Percentiles rank a stretch among this genome's conserved stretches.
These are phyloP conservation scores for Nerophis ophidion DNA, from an alignment of 2,113 vertebrate genomes.

Conservation along the genomic window DNA sequence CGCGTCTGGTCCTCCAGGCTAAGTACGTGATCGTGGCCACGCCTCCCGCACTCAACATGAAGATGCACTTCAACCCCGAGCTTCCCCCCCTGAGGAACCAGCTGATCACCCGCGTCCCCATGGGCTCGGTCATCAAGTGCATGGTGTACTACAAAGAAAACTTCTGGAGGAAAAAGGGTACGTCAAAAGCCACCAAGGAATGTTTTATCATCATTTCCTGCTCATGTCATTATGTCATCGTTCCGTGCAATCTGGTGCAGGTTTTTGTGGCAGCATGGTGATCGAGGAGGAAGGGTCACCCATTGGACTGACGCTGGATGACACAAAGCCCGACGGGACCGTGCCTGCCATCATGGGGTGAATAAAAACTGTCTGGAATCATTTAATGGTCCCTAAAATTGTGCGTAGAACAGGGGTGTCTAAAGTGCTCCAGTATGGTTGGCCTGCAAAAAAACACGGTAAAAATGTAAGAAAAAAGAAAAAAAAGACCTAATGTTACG, in stretches of 20 bases:
- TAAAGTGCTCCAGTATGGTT: no score
- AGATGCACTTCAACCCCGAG: constrained; percentile 91
- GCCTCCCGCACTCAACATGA: constrained; percentile 80
- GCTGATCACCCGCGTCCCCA: constrained; percentile 86
- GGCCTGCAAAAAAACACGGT: no score
- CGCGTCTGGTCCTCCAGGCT: constrained; percentile 60
- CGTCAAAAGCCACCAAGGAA: no score
- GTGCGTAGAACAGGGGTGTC: no score
- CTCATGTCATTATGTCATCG: neutral
- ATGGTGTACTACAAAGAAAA: constrained; percentile 94
- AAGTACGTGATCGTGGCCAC: constrained; percentile 86
- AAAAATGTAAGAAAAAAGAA: no score
- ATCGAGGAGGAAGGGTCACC: constrained; percentile 91
- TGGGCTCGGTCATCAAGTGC: constrained; percentile 96
- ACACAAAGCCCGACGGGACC: constrained; percentile 89
- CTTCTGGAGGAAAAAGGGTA: constrained; percentile 94
- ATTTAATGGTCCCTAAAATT: no score
- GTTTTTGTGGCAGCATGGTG: constrained; percentile 90
- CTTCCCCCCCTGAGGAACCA: constrained; percentile 90
- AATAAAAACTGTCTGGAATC: no score
- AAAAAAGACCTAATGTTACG: no score
- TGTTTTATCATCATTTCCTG: neutral
- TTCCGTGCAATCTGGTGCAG: constrained; percentile 54
- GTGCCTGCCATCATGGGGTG: constrained; percentile 92
- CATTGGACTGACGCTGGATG: constrained; percentile 87